Conservation (phyloP, 1,140 invertebrate genomes). For the Bombus confusus region DNA sequence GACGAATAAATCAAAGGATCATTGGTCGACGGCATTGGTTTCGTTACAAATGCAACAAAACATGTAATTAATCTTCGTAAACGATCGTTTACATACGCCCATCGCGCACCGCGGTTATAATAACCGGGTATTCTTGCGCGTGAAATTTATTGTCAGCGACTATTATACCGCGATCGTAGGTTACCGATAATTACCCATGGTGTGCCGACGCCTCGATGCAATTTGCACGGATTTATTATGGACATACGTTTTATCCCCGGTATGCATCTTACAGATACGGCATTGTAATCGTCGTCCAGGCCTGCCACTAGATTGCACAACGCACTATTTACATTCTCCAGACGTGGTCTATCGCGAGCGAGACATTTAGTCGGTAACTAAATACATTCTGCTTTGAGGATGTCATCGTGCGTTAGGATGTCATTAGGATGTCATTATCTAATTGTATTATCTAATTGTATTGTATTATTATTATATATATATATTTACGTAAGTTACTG, state of each 20-base stretch:
- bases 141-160: slow-evolving; percentile 53
- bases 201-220: slow-evolving; percentile 25
- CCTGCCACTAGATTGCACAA: slow-evolving; percentile 40
- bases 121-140: slow-evolving; percentile 41
- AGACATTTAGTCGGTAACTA: background rate
- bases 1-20: slow-evolving; percentile 24
- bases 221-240: slow-evolving; percentile 59
- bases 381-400: no score
- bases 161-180: slow-evolving; percentile 39
- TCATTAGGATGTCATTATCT: background rate
- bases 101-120: slow-evolving; percentile 12
- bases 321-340: slow-evolving; percentile 6
- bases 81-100: slow-evolving; percentile 54
- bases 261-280: slow-evolving; percentile 28
- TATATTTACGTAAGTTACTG: background rate
- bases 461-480: no score
- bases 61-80: slow-evolving; percentile 24
- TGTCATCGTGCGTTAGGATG: background rate
- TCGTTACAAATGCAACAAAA: slow-evolving; percentile 9
- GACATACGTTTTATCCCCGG: slow-evolving; percentile 13
- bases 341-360: background rate
- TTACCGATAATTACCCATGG: slow-evolving; percentile 40
- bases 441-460: no score
- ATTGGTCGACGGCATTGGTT: slow-evolving; percentile 4
- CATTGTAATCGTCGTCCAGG: slow-evolving; percentile 28